Conservation (phyloP, 1,140 invertebrate genomes). For the Nautilus pompilius region DNA sequence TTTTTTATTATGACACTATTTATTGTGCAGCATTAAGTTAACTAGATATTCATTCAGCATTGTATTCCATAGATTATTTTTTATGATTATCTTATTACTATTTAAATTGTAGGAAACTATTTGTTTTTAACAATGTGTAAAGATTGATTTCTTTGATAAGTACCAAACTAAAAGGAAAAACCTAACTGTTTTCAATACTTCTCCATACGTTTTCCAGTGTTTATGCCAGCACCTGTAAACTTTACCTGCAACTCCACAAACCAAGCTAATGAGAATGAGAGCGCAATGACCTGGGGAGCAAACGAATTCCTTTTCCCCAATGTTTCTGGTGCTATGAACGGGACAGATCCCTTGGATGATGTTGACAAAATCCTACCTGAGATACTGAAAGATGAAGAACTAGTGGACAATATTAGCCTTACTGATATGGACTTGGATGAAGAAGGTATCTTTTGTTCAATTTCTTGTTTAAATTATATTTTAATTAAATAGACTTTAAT, state of each 20-base stretch:
- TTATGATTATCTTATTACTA: not conserved
- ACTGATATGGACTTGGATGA: conserved; percentile 28
- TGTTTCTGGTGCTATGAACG: conserved; percentile 18
- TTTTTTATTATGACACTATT: too few species aligned
- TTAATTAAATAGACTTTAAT: too few species aligned
- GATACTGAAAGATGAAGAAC: conserved; percentile 26
- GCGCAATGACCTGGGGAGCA: conserved; percentile 23
- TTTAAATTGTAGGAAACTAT: not conserved
- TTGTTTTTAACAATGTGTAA: too few species aligned
- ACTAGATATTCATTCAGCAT: too few species aligned
- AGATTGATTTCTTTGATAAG: too few species aligned
- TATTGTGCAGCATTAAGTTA: too few species aligned
- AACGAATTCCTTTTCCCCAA: conserved; percentile 32
- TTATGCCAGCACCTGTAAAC: conserved; percentile 11
- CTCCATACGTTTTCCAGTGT: not conserved
- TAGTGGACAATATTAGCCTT: conserved; percentile 25
- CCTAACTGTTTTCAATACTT: too few species aligned
- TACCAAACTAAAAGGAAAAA: too few species aligned
- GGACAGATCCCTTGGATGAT: conserved; percentile 18
- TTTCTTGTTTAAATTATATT: too few species aligned
- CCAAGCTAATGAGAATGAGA: conserved; percentile 7
- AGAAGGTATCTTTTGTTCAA: conserved; percentile 12
- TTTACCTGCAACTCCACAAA: conserved; percentile 22
- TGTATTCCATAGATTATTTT: not conserved
- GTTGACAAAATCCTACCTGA: conserved; percentile 28